Evolutionary conservation across 2,797 vertebrate species (phyloP), one percentile per base, ranked within the genome.

Genomic region (Hydrocynus forskahlii): DNA sequence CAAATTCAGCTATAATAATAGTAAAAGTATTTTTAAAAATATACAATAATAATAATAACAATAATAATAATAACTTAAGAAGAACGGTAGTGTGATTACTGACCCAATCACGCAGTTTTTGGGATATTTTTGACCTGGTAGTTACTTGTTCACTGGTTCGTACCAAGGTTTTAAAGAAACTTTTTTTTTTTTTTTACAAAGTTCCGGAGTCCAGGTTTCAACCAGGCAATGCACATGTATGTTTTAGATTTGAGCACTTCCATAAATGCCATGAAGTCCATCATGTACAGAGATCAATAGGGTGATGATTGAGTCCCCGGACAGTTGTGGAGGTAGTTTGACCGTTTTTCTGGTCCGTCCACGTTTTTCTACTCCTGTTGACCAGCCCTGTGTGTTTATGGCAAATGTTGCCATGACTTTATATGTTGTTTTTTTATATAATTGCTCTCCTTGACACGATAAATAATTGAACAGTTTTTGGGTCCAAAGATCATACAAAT

Each of bases 1-100:
- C 35, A 35, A 35, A 35, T 35, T 35, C 35, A 35, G 35, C 35
- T 35, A 35, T 35, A 35, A 35, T 35, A 35, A 35, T 35, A 35
- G 4, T 35, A 35, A 84, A 88, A 91, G 89, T 87, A 85, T 89
- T 83, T 86, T 87, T 88, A 57, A 84, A 87, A 82, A 67, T 75
- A 78, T n/a, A n/a, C n/a, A n/a, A n/a, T n/a, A n/a, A n/a, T n/a
- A n/a, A n/a, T n/a, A n/a, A n/a, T n/a, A n/a, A n/a, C n/a, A n/a
- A n/a, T n/a, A n/a, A n/a, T n/a, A n/a, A n/a, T n/a, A n/a, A n/a
- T n/a, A n/a, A n/a, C n/a, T n/a, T n/a, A n/a, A n/a, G n/a, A n/a
- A n/a, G n/a, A n/a, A n/a, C n/a, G n/a, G n/a, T n/a, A n/a, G n/a
- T n/a, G n/a, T n/a, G n/a, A n/a, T n/a, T n/a, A n/a, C n/a, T n/a